Evolutionary conservation across 64 coral and sea anemone genomes (phyloP).

Genomic region (Montipora capricornis): DNA sequence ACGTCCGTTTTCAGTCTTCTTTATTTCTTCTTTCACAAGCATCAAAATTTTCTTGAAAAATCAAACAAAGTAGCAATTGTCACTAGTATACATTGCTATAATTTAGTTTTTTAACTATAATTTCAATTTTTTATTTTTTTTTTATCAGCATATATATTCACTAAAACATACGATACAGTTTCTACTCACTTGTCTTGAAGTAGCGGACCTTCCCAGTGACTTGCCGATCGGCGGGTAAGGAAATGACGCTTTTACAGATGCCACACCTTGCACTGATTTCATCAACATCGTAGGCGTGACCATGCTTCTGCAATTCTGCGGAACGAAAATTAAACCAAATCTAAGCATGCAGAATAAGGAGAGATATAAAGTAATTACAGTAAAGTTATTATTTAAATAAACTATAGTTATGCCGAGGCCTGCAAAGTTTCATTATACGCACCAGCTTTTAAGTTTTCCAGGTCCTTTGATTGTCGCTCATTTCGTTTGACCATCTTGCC

Average conservation of each 20-base stretch:
- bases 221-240: constrained; percentile 51
- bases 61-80: constrained; percentile 38
- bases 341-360: constrained; percentile 1
- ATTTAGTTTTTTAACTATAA: constrained; percentile 15
- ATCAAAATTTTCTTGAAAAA: constrained; percentile 60
- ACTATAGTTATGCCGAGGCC: background rate
- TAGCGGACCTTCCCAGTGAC: constrained; percentile 72
- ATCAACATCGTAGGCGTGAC: constrained; percentile 36
- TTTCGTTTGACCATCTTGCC: constrained; percentile 28
- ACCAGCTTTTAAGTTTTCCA: constrained; percentile 42
- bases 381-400: background rate
- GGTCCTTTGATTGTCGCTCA: constrained; percentile 19
- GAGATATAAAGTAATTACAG: background rate
- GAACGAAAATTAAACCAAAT: constrained; percentile 24
- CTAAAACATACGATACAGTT: constrained; percentile 8
- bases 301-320: constrained; percentile 62
- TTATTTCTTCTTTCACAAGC: constrained; percentile 51
- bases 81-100: constrained; percentile 36
- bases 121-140: background rate
- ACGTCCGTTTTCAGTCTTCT: constrained; percentile 52
- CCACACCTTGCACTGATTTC: constrained; percentile 61
- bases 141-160: background rate
- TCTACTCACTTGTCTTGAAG: constrained; percentile 68
- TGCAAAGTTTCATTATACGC: constrained; percentile 35
- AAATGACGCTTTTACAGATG: constrained; percentile 35